Base-by-base conservation (phyloP, 2,797 vertebrate genomes). In the Sorex maritimensis region DNA sequence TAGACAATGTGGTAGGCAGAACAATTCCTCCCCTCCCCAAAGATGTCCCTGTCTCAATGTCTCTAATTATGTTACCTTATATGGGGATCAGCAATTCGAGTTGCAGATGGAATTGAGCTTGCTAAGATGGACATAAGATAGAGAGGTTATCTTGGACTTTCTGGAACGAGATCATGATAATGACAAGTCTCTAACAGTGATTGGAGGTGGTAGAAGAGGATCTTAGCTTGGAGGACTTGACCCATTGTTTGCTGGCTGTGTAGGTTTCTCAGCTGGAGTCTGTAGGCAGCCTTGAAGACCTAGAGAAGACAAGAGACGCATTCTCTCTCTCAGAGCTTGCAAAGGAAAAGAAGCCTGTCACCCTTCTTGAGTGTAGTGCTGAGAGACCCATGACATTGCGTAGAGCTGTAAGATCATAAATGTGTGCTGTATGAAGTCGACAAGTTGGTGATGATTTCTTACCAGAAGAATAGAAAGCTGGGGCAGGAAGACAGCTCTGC, bases 1-100 rank as follows among this genome's bases (percentile, higher is more conserved):
- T 93, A 94, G 93, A 98, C 74, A 75, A n/a, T 65, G n/a, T 28
- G 4, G 23, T 49, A 71, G 46, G 30, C 30, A 81, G 77, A 80
- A n/a, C 24, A 80, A 68, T 17, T 19, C 3, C 68, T 24, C n/a
- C 6, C 23, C n/a, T 11, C 14, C 13, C 19, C 61, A 67, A 83
- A 90, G 67, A 49, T 44, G 55, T 14, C 41, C 10, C 0, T 3
- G 26, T 34, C 38, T 63, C 75, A n/a, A 58, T 14, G 14, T 65
- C 7, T 30, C 21, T 61, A 61, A 63, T 24, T 67, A 3, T 5
- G 12, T 72, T 92, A 34, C 26, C 24, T 75, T 61, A 12, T 13
- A 44, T 5, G 58, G 28, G 58, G 49, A 90, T 44, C 1, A n/a
- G n/a, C 52, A 78, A 91, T 82, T 85, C n/a, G 34, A 3, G 9